Evolutionary conservation across 2,113 vertebrate species (phyloP).

Genomic region (Marmota monax): DNA sequence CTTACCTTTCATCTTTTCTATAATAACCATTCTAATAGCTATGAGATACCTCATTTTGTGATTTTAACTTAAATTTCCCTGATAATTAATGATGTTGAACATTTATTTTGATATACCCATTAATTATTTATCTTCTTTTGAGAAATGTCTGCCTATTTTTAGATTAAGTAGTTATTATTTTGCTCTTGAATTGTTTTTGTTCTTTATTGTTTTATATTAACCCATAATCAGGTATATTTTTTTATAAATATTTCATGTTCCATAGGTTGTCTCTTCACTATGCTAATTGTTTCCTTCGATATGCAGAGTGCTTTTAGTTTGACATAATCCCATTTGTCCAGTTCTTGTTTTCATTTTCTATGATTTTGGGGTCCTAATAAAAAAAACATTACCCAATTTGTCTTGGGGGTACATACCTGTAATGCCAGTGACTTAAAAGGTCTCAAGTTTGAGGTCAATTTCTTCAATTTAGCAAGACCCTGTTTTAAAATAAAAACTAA

Average conservation of each 20-base stretch:
- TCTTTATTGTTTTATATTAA: background rate
- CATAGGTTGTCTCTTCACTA: background rate
- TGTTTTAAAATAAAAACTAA: too few species aligned
- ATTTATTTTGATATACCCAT: background rate
- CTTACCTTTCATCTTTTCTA: background rate
- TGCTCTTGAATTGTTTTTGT: background rate
- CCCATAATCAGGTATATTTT: background rate
- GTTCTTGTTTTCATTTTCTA: background rate
- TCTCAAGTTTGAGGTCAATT: too few species aligned
- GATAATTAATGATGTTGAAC: background rate
- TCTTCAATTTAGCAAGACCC: too few species aligned
- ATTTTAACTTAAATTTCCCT: too few species aligned
- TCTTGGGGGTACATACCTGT: too few species aligned
- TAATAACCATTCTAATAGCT: background rate
- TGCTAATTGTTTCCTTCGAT: background rate
- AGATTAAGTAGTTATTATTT: background rate
- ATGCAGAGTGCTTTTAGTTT: background rate
- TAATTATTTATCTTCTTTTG: background rate
- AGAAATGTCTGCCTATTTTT: background rate
- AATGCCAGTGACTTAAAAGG: too few species aligned
- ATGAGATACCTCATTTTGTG: background rate
- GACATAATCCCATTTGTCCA: background rate
- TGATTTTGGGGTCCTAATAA: background rate
- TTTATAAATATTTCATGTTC: background rate
- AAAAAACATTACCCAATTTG: background rate